Evolutionary conservation across 2,113 vertebrate species (phyloP).

Genomic region (Conger conger): DNA sequence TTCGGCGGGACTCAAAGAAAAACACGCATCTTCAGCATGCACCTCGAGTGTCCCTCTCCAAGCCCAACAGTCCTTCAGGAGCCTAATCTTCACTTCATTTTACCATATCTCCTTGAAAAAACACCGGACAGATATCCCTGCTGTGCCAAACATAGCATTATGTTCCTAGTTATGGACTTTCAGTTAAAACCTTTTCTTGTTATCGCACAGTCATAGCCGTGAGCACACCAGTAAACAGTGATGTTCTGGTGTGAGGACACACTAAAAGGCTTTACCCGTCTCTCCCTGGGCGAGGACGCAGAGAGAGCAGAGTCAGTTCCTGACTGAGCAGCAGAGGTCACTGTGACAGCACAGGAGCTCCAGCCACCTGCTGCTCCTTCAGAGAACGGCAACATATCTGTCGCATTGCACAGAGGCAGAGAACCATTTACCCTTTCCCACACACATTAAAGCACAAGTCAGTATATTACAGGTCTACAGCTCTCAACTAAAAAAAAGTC

Average conservation of each 20-base stretch:
- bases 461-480: neutral
- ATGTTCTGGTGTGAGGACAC: neutral
- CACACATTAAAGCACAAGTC: neutral
- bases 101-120: neutral
- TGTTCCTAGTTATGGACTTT: neutral
- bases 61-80: neutral
- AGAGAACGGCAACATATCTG: neutral
- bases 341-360: conserved; percentile 56
- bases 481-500: neutral
- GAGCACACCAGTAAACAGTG: too few species aligned
- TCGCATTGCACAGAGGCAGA: neutral
- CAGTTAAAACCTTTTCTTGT: neutral
- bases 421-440: neutral
- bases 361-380: conserved; percentile 19
- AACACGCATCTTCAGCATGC: neutral
- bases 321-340: conserved; percentile 63
- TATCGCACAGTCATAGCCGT: neutral
- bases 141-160: neutral
- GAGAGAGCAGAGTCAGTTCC: conserved; percentile 20
- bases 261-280: neutral
- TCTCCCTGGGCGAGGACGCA: neutral
- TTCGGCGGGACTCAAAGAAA: conserved; percentile 5
- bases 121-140: neutral
- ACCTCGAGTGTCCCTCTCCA: conserved; percentile 17
- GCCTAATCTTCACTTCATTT: neutral